A percentile compares a stretch with the other conserved stretches of the same genome.
These are phyloP conservation scores for Galerucella nymphaeae DNA, from an alignment of 2,888 invertebrate species.

Conservation along the genomic window DNA sequence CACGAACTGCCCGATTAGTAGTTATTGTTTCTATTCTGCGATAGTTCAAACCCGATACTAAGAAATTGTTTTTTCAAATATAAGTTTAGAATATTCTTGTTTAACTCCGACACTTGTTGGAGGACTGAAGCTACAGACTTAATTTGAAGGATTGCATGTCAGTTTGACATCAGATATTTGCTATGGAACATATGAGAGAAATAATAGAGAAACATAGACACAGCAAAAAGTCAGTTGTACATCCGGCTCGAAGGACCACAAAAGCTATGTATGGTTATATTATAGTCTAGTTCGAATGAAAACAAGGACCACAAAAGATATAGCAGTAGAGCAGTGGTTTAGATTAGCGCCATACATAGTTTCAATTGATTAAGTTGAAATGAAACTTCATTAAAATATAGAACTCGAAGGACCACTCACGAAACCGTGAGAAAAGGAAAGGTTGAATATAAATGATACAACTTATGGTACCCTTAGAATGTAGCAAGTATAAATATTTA, in stretches of 20 bases:
- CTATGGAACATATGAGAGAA: background rate
- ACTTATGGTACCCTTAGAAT: too few relatives aligned
- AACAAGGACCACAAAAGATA: too few relatives aligned
- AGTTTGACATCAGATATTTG: background rate
- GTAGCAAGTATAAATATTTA: too few relatives aligned
- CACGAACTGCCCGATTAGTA: background rate
- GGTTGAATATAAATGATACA: too few relatives aligned
- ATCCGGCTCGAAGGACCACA: conserved; percentile 1
- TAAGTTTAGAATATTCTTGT: background rate
- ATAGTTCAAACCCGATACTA: background rate
- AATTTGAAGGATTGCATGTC: background rate
- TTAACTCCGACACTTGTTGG: background rate
- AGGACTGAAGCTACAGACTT: background rate
- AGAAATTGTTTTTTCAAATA: background rate
- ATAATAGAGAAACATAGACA: background rate
- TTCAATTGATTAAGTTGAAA: too few relatives aligned
- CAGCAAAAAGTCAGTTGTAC: background rate
- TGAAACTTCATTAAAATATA: too few relatives aligned
- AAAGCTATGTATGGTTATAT: too few relatives aligned
- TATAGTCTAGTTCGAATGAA: too few relatives aligned
- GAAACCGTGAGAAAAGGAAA: too few relatives aligned
- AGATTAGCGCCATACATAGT: too few relatives aligned
- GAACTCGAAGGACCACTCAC: too few relatives aligned
- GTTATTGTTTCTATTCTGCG: background rate
- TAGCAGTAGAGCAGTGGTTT: too few relatives aligned